Evolutionary conservation across 2,797 vertebrate species (phyloP), one percentile per base, ranked within the genome.

Genomic region (Zenarchopterus dispar): DNA sequence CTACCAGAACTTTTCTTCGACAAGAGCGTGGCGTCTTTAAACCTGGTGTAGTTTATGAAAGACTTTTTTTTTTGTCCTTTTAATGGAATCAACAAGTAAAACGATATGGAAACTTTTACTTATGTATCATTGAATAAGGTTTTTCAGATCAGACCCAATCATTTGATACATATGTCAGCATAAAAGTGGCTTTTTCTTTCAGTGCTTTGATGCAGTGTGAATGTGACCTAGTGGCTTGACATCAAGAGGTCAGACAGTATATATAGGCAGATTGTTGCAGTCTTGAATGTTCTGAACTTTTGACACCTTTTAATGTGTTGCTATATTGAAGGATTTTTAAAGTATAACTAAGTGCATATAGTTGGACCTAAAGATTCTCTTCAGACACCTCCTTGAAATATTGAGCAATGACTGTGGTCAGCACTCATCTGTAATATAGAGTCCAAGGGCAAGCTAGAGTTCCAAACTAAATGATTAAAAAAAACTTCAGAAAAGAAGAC

Each of bases 401-500:
- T 45, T 51, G 17, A 31, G 26, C n/a, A 5, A 2, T 4, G 6
- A 2, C 9, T 55, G 4, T 24, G 53, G 22, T 51, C 54, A 41
- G 41, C 28, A 59, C 18, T 64, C 15, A 56, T 46, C 56, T 23
- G n/a, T 23, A n/a, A 22, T 47, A 48, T 19, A 61, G 36, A 64
- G 24, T 53, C 39, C 46, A 60, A 75, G 67, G 64, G 59, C 46
- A 39, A 33, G 33, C 53, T 33, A 71, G 51, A 65, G 71, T 15
- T 70, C 59, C 50, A 60, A 60, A 67, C 42, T 75, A 19, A 47
- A 26, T 21, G 57, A 65, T 69, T 59, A 46, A 70, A 49, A n/a
- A 48, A 56, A 31, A 50, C 1, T 8, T 56, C 33, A 75, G 47
- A 43, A 57, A 44, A 17, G 36, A 43, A 59, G 45, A 50, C 11